A percentile compares a stretch with the other conserved stretches of the same genome.
Conservation (phyloP, 2,113 vertebrate genomes). For the Zingel zingel region DNA sequence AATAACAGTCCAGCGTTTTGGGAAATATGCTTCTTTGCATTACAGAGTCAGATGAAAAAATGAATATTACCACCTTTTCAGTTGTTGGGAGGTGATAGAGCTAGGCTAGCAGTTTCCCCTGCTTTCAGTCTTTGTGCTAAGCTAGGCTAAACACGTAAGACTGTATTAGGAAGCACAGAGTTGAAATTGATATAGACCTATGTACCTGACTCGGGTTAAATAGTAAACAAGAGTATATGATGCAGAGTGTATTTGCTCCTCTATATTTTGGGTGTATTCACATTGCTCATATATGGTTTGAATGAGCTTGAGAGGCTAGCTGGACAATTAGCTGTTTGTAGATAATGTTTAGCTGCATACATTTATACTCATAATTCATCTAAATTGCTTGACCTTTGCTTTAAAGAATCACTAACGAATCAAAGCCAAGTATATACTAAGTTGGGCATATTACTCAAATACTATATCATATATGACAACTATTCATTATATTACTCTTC, state of each 20-base stretch:
- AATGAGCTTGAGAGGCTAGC: background rate
- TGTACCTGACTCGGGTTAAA: background rate
- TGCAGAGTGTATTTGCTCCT: background rate
- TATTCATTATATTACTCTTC: background rate
- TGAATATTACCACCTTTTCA: background rate
- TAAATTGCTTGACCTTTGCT: background rate
- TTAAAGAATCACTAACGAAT: background rate
- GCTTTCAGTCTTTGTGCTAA: background rate
- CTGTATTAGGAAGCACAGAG: background rate
- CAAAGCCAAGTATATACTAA: background rate
- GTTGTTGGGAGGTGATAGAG: background rate
- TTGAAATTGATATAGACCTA: background rate
- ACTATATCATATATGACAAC: background rate
- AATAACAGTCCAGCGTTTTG: background rate
- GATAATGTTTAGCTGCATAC: background rate
- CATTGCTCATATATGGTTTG: background rate
- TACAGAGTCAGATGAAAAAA: background rate
- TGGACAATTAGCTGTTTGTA: background rate
- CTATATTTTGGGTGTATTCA: background rate
- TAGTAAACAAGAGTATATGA: background rate
- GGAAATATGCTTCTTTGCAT: background rate
- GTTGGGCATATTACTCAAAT: background rate
- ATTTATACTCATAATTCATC: background rate
- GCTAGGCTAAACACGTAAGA: background rate
- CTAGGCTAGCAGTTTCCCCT: background rate